Evolutionary conservation across 2,113 vertebrate genomes (phyloP).

Genomic region (Chaenogobius annularis): DNA sequence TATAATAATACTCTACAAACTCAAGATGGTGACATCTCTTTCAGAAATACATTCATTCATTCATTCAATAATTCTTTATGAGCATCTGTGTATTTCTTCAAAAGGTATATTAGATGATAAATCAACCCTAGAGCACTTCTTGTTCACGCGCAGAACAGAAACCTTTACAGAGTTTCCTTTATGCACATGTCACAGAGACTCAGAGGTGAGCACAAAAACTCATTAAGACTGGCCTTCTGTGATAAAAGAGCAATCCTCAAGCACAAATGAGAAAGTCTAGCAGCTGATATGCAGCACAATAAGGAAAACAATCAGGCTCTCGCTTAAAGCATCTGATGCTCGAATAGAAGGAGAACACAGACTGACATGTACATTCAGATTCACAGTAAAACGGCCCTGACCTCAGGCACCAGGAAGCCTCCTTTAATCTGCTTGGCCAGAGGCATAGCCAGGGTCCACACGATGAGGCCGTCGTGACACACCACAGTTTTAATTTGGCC

Average conservation of each 20-base stretch:
- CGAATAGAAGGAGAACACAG: not conserved
- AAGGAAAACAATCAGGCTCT: not conserved
- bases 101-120: not conserved
- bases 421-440: slow-evolving; percentile 70
- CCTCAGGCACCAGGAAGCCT: slow-evolving; percentile 78
- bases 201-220: slow-evolving; percentile 2
- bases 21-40: not conserved
- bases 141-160: not conserved
- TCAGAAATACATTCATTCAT: not conserved
- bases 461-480: slow-evolving; percentile 68
- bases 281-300: not conserved
- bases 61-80: too few species aligned
- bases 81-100: not conserved
- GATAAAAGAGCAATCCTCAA: not conserved
- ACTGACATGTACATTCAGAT: not conserved
- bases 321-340: not conserved
- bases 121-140: not conserved
- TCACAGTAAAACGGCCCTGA: slow-evolving; percentile 20
- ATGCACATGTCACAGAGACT: not conserved
- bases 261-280: not conserved
- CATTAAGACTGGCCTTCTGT: not conserved
- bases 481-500: slow-evolving; percentile 68
- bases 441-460: slow-evolving; percentile 83
- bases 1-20: not conserved
- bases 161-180: not conserved